Evolutionary conservation across 1,140 invertebrate species (phyloP), one percentile per base, ranked within the genome.

Genomic region (Stegodyphus dumicola): DNA sequence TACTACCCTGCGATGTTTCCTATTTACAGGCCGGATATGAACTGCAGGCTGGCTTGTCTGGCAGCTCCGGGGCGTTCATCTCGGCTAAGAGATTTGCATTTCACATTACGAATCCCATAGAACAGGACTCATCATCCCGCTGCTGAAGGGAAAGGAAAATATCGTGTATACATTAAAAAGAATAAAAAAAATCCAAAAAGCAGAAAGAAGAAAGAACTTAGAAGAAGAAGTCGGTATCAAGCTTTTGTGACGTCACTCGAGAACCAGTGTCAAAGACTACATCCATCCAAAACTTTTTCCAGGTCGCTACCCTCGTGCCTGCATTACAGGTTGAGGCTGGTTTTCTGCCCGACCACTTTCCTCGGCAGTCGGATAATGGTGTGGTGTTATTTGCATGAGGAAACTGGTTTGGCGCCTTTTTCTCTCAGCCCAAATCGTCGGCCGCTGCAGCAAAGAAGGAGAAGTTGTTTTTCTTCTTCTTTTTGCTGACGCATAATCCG

Each of bases 261-360:
- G 13, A 48, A 11, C 18, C 73, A 56, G 73, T 75, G 73, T 75
- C 73, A 60, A 75, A 75, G 73, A 75, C 73, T 75, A 75, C 52
- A 56, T 75, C 49, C 33, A 33, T 33, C 33, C 33, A 33, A 54
- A 75, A 52, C 53, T 51, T 75, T 75, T 75, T 60, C 54, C 73
- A 75, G 53, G 73, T 75, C 73, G 73, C 73, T 75, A 75, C 73
- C 73, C 73, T 18, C 56, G 56, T 60, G 56, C 9, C 56, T 60
- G 56, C 9, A 60, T 60, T 60, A 11, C 56, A 60, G 56, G 56
- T 60, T 60, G 56, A 60, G 15, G 56, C 56, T 60, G 56, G 56
- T 60, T 60, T 60, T 60, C 15, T 60, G 56, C 56, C 56, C 15
- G 9, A 60, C 9, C 56, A 60, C 9, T 60, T 60, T 15, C 9